Conservation (phyloP, 2,888 invertebrate species). For the Opisthograptis luteolata region DNA sequence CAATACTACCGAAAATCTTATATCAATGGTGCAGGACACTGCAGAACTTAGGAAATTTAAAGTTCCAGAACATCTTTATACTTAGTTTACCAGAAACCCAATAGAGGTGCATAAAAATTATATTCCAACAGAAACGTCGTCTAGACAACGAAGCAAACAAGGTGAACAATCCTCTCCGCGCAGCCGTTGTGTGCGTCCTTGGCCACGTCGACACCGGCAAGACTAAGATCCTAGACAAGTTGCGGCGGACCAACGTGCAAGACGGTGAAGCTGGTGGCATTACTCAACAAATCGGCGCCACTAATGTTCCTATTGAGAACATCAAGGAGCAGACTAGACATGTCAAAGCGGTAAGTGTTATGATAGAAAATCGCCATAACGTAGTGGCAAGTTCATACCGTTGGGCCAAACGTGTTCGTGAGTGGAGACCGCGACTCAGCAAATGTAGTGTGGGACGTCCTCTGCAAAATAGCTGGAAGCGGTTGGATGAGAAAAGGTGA, state of each 20-base stretch:
- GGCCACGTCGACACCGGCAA: slow-evolving; percentile 99
- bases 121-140: slow-evolving; percentile 80
- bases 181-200: slow-evolving; percentile 98
- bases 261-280: slow-evolving; percentile 99
- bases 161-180: slow-evolving; percentile 87
- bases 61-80: too few species aligned
- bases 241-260: slow-evolving; percentile 94
- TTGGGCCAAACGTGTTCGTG: neutral
- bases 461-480: too few species aligned
- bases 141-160: slow-evolving; percentile 79
- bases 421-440: too few species aligned
- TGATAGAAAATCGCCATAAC: neutral
- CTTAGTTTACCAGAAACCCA: too few species aligned
- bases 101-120: too few species aligned
- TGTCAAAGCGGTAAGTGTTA: slow-evolving; percentile 91
- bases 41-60: too few species aligned
- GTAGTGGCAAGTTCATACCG: neutral
- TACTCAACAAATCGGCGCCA: slow-evolving; percentile 99
- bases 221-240: slow-evolving; percentile 99
- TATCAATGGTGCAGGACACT: too few species aligned
- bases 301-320: slow-evolving; percentile 98
- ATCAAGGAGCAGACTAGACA: slow-evolving; percentile 97
- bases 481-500: too few species aligned
- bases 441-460: too few species aligned
- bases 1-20: too few species aligned